phyloP scores from a whole-genome alignment of 2,797 vertebrate species.

The Diplodus puntazzo region DNA sequence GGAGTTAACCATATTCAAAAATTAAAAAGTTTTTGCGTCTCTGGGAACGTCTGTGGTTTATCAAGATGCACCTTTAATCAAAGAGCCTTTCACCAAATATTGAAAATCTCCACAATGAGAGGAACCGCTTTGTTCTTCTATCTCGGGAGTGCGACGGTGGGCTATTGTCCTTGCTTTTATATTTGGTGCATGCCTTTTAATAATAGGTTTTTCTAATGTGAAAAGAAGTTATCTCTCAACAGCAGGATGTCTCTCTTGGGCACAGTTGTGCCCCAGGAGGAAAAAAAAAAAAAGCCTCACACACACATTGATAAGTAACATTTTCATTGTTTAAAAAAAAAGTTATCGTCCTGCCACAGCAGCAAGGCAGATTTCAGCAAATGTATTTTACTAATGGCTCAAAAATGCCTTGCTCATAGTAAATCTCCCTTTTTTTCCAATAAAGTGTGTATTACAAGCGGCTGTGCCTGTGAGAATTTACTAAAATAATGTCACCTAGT shows the following conservation, averaged over 20 bases:
- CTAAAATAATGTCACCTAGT: constrained; percentile 2
- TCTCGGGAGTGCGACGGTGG: background rate
- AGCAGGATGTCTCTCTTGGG: constrained; percentile 45
- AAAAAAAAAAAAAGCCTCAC: background rate
- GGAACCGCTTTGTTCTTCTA: constrained; percentile 1
- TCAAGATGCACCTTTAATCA: constrained; percentile 13
- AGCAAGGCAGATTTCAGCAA: constrained; percentile 18
- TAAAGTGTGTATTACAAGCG: constrained; percentile 5
- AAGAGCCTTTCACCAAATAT: constrained; percentile 21
- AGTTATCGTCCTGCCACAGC: background rate
- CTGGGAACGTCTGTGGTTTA: background rate
- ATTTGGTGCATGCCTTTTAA: constrained; percentile 19
- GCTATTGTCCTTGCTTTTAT: constrained; percentile 50
- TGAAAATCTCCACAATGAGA: constrained; percentile 26
- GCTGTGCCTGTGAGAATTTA: background rate
- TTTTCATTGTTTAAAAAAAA: constrained; percentile 15
- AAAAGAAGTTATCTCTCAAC: constrained; percentile 49
- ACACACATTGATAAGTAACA: background rate
- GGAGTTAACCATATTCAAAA: background rate
- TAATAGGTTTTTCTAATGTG: constrained; percentile 49
- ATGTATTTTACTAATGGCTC: constrained; percentile 19
- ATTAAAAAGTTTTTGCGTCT: background rate
- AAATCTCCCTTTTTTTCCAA: background rate
- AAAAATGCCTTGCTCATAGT: constrained; percentile 14
- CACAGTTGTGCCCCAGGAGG: background rate